Percentiles rank a stretch among this genome's conserved stretches.
Evolutionary conservation across 2,113 vertebrate genomes (phyloP).

Genomic region (Syngnathoides biaculeatus): DNA sequence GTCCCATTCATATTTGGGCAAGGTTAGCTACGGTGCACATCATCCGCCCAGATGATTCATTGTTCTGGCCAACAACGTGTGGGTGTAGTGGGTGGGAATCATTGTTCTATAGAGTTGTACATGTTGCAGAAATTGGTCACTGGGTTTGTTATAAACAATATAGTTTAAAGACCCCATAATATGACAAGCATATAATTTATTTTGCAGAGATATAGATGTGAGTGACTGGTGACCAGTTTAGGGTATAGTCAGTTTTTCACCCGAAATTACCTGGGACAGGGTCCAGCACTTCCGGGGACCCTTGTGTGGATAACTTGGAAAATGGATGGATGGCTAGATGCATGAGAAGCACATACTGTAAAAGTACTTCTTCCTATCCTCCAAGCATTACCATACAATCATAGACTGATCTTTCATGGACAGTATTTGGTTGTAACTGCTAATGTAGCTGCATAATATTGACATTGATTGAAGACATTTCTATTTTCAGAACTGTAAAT

Average conservation of each 20-base stretch:
- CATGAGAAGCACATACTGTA: background rate
- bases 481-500: background rate
- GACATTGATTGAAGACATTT: background rate
- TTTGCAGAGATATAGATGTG: constrained; percentile 6
- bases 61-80: constrained; percentile 8
- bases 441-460: background rate
- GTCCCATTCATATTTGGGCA: constrained; percentile 50
- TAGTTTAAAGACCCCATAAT: constrained; percentile 72
- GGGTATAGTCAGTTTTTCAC: too few species aligned
- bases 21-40: constrained; percentile 57
- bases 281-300: too few species aligned
- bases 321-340: too few species aligned
- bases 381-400: background rate
- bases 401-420: background rate
- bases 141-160: constrained; percentile 69
- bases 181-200: constrained; percentile 20
- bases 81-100: constrained; percentile 57
- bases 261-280: too few species aligned
- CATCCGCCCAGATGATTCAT: constrained; percentile 62
- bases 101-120: constrained; percentile 73
- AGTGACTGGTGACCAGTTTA: too few species aligned
- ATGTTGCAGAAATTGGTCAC: constrained; percentile 59
- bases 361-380: background rate
- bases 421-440: background rate
- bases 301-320: too few species aligned